Base-by-base conservation (phyloP, 1,140 invertebrate genomes). In the Habropoda laboriosa region DNA sequence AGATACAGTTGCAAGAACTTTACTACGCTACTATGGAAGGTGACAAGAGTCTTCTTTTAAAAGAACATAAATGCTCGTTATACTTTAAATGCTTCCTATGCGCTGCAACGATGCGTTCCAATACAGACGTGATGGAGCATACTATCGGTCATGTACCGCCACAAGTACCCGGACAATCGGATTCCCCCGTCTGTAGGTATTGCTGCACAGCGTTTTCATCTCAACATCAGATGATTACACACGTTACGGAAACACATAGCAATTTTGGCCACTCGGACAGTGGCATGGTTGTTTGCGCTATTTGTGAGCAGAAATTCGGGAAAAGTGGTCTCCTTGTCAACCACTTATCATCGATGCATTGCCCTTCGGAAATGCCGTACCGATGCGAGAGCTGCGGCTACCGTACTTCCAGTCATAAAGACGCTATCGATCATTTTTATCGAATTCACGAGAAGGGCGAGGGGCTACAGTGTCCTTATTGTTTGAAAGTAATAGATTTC, bases 301-400 rank as follows among this genome's bases (percentile, higher is more conserved):
- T 96, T 82, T 96, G 96, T 81, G 95, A 96, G 90, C 94, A 95
- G 40, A 94, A 94, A 87, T 92, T 92, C 45, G 90, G 89, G 53
- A 92, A 83, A 27, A 81, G 80, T 40, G 85, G 81, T 81, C 92
- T 95, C 12, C 92, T 97, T 12, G 95, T 96, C 1, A 94, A 95
- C 81, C 97, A 97, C 90, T 94, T 97, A 94, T 95, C 96, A 76
- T 95, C 95, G 75, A 95, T 94, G 79, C 97, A 98, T 92, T 94
- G 94, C 76, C 95, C 95, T 32, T 93, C 95, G 6, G 97, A 98
- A 90, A 94, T 97, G 91, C 97, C 97, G 1, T 98, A 97, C 90
- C 92, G 93, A 49, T 97, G 97, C 89, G 95, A 95, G 35, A 94
- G 94, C 38, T 97, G 97, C 86, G 92, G 93, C 61, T 97, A 96